Evolutionary conservation across 35 echinoderm and acorn worm species (phyloP).

Genomic region (Stichopus chloronotus): DNA sequence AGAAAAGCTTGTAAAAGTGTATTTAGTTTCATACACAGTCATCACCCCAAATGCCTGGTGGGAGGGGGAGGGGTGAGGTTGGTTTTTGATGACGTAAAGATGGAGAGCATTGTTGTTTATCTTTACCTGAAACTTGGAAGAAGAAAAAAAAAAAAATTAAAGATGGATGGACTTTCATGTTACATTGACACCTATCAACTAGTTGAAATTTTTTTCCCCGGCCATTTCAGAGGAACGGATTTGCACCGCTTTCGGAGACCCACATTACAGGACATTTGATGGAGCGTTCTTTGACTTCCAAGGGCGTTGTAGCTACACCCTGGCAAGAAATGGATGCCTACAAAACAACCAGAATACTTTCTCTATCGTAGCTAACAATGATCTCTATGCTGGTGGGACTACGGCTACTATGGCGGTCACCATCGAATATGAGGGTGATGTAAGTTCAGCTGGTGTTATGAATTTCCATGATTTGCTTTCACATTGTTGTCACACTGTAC

Average conservation of each 20-base stretch:
- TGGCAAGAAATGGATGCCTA: neutral
- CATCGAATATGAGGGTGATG: neutral
- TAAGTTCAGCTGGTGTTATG: too few relatives aligned
- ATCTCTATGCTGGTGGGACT: neutral
- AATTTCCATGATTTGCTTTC: too few relatives aligned
- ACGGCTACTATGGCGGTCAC: neutral
- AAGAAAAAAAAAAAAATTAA: too few relatives aligned
- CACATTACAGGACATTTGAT: constrained; percentile 95
- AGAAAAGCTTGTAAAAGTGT: too few relatives aligned
- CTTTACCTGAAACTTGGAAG: too few relatives aligned
- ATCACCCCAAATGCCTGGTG: too few relatives aligned
- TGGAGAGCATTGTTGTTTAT: too few relatives aligned
- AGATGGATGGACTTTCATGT: too few relatives aligned
- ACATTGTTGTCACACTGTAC: neutral
- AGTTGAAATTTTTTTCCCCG: neutral
- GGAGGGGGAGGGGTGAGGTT: too few relatives aligned
- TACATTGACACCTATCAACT: too few relatives aligned
- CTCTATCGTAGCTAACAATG: neutral
- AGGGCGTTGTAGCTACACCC: constrained; percentile 77
- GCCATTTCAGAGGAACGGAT: neutral
- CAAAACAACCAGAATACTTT: neutral
- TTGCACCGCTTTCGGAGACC: constrained; percentile 92
- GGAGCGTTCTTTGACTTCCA: constrained; percentile 82
- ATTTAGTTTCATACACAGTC: too few relatives aligned
- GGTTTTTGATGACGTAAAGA: too few relatives aligned